Evolutionary conservation across 1,140 invertebrate species (phyloP), one percentile per base, ranked within the genome.

Genomic region (Lordiphosa collinella): DNA sequence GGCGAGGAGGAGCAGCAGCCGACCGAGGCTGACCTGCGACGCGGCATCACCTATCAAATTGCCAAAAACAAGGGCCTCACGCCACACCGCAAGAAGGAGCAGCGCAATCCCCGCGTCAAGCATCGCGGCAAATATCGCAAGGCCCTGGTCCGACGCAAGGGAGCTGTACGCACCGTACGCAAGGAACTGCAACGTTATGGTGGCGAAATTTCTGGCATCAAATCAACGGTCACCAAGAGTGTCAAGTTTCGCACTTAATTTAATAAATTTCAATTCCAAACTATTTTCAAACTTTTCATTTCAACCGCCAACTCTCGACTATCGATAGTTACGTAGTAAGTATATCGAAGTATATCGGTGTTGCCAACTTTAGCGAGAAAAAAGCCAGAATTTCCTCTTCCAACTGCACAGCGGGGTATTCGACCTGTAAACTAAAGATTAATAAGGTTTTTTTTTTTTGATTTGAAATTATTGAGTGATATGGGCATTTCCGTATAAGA

Each of bases 21-120:
- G 43, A 60, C 69, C 4, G 75, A 87, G 36, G 66, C 80, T 35
- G 55, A 71, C 35, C 56, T 76, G 36, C 97, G 96, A 82, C 91
- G 97, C 76, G 92, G 92, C 46, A 98, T 98, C 66, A 98, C 95
- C 11, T 97, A 97, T 88, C 92, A 97, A 92, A 98, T 98, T 78
- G 93, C 94, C 6, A 98, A 98, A 89, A 99, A 99, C 82, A 98
- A 97, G 90, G 97, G 97, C 34, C 90, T 99, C 1, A 97, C 94
- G 34, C 95, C 96, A 8, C 91, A 94, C 64, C 92, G 96, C 54
- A 97, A 96, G 86, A 98, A 97, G 87, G 96, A 97, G 86, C 92
- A 94, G 69, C 92, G 96, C 64, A 99, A 99, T 93, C 97, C 97
- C 0, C 91, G 97, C 79, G 96, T 99, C 0, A 97, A 97, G 88